Percentiles rank a stretch among this genome's conserved stretches.
Conservation (phyloP, 2,888 invertebrate genomes). For the Amphipoea oculea region DNA sequence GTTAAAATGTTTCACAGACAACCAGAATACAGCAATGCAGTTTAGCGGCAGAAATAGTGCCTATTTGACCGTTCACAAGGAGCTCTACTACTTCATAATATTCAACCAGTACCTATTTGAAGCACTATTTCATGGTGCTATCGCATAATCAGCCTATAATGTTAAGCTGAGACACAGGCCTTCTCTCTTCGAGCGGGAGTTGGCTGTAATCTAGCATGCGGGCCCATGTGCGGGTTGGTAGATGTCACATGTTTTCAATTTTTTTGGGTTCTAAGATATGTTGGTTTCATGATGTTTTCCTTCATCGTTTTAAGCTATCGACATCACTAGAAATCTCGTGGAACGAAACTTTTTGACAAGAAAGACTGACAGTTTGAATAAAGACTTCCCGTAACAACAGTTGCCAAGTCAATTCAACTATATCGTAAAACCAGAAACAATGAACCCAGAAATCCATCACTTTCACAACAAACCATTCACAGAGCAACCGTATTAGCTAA, state of each 20-base stretch:
- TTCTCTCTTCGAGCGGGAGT: background rate
- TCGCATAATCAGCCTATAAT: background rate
- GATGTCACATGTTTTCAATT: background rate
- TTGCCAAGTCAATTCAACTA: background rate
- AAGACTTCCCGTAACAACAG: background rate
- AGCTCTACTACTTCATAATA: background rate
- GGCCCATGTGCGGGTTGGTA: background rate
- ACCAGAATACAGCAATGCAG: background rate
- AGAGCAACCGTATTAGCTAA: conserved; percentile 49
- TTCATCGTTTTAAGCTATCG: background rate
- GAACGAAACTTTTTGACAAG: background rate
- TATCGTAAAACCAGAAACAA: conserved; percentile 9
- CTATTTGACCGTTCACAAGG: background rate
- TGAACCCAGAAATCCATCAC: background rate
- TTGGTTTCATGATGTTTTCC: background rate
- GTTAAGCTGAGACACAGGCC: background rate
- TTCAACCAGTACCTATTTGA: background rate
- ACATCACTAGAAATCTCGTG: background rate
- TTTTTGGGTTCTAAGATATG: background rate
- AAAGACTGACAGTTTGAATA: background rate
- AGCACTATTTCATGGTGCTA: background rate
- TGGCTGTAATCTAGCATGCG: background rate
- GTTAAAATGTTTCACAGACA: background rate
- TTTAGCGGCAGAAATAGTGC: background rate
- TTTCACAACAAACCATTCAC: conserved; percentile 25